These are phyloP conservation scores for Oophaga pumilio DNA, from an alignment of 2,113 vertebrate species.

Conservation along the genomic window DNA sequence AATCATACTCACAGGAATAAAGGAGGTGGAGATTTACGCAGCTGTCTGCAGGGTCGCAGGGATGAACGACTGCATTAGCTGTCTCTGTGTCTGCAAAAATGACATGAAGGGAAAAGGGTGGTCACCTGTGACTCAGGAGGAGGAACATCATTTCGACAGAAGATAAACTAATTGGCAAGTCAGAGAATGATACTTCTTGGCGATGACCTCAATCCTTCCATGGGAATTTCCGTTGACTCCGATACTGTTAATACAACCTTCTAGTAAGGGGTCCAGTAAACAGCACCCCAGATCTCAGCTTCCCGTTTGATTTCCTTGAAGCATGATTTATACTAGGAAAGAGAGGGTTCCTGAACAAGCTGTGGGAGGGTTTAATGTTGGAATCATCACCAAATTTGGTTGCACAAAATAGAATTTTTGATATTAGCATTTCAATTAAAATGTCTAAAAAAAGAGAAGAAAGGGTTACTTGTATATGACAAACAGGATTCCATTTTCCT, in stretches of 20 bases:
- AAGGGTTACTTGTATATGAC: no score
- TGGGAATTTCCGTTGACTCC: not conserved
- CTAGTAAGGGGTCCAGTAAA: no score
- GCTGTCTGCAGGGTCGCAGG: not conserved
- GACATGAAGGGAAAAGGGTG: constrained; percentile 17
- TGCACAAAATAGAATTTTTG: no score
- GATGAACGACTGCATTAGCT: not conserved
- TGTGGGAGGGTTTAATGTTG: no score
- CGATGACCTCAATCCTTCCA: not conserved
- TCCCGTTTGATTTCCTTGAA: no score
- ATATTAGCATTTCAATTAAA: no score
- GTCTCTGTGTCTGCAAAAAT: constrained; percentile 5
- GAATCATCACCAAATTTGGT: no score
- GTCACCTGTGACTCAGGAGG: constrained; percentile 1
- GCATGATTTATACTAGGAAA: no score
- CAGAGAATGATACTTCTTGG: not conserved
- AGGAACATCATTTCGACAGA: not conserved
- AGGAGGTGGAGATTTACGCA: not conserved
- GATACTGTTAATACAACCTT: not conserved
- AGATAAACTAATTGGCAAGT: not conserved
- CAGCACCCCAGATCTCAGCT: no score
- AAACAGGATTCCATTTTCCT: no score
- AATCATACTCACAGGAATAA: constrained; percentile 4
- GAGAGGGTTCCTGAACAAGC: no score
- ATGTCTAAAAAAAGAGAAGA: no score